Evolutionary conservation across 2,888 invertebrate genomes (phyloP).

Genomic region (Elegia similella): DNA sequence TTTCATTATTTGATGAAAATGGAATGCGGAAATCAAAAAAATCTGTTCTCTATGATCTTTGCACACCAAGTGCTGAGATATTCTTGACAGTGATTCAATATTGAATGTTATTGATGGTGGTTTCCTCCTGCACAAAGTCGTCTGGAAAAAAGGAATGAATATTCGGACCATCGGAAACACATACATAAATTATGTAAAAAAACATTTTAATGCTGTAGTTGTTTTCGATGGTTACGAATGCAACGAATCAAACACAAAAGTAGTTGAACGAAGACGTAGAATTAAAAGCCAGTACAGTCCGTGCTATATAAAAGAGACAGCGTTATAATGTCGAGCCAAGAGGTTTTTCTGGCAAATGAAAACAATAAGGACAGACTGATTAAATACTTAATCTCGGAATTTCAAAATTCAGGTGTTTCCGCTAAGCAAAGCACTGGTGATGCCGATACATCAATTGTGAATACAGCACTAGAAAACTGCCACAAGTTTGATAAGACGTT

Average conservation of each 20-base stretch:
- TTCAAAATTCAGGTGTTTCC: background rate
- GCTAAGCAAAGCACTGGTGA: background rate
- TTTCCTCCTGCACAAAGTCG: slow-evolving; percentile 3
- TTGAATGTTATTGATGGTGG: slow-evolving; percentile 11
- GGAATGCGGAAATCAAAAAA: slow-evolving; percentile 19
- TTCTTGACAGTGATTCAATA: background rate
- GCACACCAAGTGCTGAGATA: background rate
- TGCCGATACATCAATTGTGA: background rate
- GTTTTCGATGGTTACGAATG: background rate
- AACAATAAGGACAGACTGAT: background rate
- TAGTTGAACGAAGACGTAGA: background rate
- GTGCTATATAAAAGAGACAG: background rate
- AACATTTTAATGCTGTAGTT: background rate
- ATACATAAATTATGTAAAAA: background rate
- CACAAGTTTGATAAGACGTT: background rate
- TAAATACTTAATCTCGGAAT: background rate
- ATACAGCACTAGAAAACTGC: background rate
- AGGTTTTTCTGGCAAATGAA: background rate
- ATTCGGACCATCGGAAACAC: background rate
- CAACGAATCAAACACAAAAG: background rate
- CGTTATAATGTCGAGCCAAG: background rate
- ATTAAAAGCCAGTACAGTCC: background rate
- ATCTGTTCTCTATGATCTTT: slow-evolving; percentile 11
- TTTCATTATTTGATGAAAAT: slow-evolving; percentile 14
- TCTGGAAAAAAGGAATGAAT: slow-evolving; percentile 2